These are phyloP conservation scores for Odontocerum albicorne DNA, from an alignment of 2,888 invertebrate species.

Conservation along the genomic window DNA sequence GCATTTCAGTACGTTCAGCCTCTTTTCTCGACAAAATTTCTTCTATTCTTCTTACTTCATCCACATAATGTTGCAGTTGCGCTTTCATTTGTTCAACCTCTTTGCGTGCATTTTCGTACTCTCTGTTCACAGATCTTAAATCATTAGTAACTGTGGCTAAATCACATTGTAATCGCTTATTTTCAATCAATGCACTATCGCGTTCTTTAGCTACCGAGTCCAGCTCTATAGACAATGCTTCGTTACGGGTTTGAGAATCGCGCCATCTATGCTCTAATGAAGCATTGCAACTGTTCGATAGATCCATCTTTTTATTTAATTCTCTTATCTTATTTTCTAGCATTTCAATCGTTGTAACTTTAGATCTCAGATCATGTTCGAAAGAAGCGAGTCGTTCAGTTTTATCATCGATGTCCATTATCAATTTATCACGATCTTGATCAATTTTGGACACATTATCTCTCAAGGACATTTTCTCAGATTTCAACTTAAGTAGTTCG, in stretches of 20 bases:
- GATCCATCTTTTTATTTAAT: conserved; percentile 59
- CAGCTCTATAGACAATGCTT: conserved; percentile 62
- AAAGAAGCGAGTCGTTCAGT: conserved; percentile 66
- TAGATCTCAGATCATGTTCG: conserved; percentile 65
- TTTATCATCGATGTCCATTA: conserved; percentile 71
- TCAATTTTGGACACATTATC: conserved; percentile 66
- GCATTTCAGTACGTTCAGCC: conserved; percentile 75
- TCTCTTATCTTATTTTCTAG: conserved; percentile 60
- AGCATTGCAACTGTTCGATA: conserved; percentile 45
- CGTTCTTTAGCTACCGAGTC: conserved; percentile 56
- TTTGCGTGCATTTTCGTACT: conserved; percentile 67
- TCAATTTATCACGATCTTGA: conserved; percentile 68
- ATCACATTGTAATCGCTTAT: conserved; percentile 74
- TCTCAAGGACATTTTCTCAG: conserved; percentile 65
- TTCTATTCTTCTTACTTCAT: conserved; percentile 77
- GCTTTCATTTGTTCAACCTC: conserved; percentile 75
- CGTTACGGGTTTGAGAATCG: conserved; percentile 57
- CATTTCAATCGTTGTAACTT: conserved; percentile 56
- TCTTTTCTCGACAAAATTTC: conserved; percentile 75
- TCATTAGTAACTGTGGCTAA: conserved; percentile 65
- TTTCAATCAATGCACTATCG: conserved; percentile 65
- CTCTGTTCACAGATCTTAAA: conserved; percentile 62
- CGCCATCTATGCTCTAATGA: conserved; percentile 54
- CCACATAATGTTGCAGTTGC: conserved; percentile 79
- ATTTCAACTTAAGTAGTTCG: conserved; percentile 62